Evolutionary conservation across 2,888 invertebrate genomes (phyloP), one percentile per base, ranked within the genome.

Genomic region (Lobophora halterata): DNA sequence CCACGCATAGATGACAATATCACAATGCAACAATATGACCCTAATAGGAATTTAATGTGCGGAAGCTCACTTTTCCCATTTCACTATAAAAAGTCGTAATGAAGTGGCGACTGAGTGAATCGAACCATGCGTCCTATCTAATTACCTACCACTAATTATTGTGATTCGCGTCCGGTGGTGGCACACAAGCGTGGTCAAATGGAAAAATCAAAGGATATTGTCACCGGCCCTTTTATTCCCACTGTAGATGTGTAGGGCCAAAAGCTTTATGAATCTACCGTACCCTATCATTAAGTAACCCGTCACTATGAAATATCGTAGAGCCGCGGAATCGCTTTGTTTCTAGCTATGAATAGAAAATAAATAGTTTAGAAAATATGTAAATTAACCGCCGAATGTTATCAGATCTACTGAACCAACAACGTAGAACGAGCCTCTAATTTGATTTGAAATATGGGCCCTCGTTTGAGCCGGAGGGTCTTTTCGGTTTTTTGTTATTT

Each of bases 141-240:
- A 11, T 14, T 31, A 38, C 17, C 9, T 17, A 28, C n/a, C n/a
- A 9, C 49, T 76, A 78, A 79, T 78, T 75, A 71, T 65, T 61
- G 62, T 71, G 66, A 76, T 72, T 68, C 55, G 44, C 61, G 58
- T 77, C 78, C 78, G 71, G 62, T 48, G 71, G 62, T 48, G 42
- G 46, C 55, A 33, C 21, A 37, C 5, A 33, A 12, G 21, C 29
- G 29, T 33, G 17, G 3, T 5, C 2, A 25, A 33, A 26, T 12
- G 10, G 21, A 5, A 11, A 3, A 18, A 21, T 7, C 21, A 5
- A 30, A 41, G 26, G 9, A 35, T 26, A 12, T 11, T 27, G 24
- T 25, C 19, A 23, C 24, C 11, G n/a, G n/a, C n/a, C n/a, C n/a
- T n/a, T n/a, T n/a, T n/a, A n/a, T n/a, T n/a, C n/a, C n/a, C n/a